Evolutionary conservation across 2,888 invertebrate species (phyloP).

Genomic region (Autographa gamma): DNA sequence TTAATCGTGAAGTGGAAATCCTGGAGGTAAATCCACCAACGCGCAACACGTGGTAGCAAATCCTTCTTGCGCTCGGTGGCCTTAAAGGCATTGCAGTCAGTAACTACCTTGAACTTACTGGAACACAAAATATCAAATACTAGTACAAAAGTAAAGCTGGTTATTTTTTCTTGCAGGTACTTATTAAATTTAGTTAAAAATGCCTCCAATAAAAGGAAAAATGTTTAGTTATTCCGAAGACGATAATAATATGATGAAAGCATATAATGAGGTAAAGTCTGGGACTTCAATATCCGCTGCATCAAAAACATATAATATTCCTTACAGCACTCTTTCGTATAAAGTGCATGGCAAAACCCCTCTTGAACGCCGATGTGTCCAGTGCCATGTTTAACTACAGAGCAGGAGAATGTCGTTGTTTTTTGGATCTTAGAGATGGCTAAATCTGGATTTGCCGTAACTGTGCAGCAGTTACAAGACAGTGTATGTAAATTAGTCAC

Average conservation of each 20-base stretch:
- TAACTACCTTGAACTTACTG: no score
- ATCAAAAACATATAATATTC: slow-evolving; percentile 5
- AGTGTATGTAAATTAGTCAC: slow-evolving; percentile 3
- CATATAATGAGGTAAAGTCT: slow-evolving; percentile 5
- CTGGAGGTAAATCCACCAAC: no score
- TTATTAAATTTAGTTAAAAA: not conserved
- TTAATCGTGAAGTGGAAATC: no score
- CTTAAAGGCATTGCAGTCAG: no score
- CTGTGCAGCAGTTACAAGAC: slow-evolving; percentile 13
- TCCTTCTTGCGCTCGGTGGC: no score
- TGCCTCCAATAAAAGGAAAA: slow-evolving; percentile 7
- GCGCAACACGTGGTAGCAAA: no score
- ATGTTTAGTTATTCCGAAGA: slow-evolving; percentile 8
- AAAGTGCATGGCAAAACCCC: slow-evolving; percentile 11
- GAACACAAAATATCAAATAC: not conserved
- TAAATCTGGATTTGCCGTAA: slow-evolving; percentile 17
- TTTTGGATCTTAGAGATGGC: not conserved
- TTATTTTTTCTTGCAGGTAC: not conserved
- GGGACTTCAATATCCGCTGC: slow-evolving; percentile 5
- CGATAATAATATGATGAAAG: slow-evolving; percentile 7
- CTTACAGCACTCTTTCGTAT: slow-evolving; percentile 10
- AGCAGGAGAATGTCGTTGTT: slow-evolving; percentile 5
- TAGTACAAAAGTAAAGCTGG: slow-evolving; percentile 1
- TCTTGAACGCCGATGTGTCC: slow-evolving; percentile 13
- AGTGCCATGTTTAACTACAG: not conserved